These are phyloP conservation scores for Melanotaenia boesemani DNA, from an alignment of 2,797 vertebrate genomes.

Conservation along the genomic window DNA sequence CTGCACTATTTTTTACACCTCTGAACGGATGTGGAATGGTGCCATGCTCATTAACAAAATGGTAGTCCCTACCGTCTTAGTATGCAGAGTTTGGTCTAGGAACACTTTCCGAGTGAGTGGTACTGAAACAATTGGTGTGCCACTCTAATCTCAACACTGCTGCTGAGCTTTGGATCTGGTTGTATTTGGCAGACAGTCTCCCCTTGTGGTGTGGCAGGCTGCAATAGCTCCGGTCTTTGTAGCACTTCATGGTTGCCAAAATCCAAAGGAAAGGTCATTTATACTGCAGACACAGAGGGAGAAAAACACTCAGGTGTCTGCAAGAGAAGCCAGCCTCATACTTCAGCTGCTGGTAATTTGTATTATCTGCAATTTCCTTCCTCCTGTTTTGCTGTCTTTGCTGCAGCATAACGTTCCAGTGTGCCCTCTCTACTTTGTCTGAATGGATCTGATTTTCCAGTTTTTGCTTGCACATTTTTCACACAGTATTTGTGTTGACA, in stretches of 20 bases:
- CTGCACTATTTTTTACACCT: conserved; percentile 25
- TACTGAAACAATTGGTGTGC: conserved; percentile 67
- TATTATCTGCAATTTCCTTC: conserved; percentile 42
- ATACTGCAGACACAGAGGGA: conserved; percentile 56
- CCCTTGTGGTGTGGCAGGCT: conserved; percentile 62
- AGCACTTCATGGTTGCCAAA: conserved; percentile 66
- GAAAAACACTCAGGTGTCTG: conserved; percentile 62
- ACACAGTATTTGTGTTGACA: conserved; percentile 6
- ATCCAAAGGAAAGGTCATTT: conserved; percentile 72
- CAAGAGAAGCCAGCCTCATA: conserved; percentile 43
- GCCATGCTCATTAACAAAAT: conserved; percentile 64
- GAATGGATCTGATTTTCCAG: conserved; percentile 18
- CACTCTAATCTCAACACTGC: conserved; percentile 70
- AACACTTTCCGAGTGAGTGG: conserved; percentile 67
- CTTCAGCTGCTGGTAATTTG: conserved; percentile 44
- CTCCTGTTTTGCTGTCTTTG: conserved; percentile 40
- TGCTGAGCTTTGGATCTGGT: conserved; percentile 67
- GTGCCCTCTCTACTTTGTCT: conserved; percentile 11
- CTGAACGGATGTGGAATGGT: conserved; percentile 54
- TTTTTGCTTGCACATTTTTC: conserved; percentile 14
- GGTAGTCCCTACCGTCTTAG: conserved; percentile 39
- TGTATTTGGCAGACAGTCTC: conserved; percentile 61
- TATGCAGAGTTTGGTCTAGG: conserved; percentile 59
- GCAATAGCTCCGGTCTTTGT: conserved; percentile 61
- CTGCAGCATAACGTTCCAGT: conserved; percentile 16